Evolutionary conservation across 1,140 invertebrate genomes (phyloP).

Genomic region (Cotesia chilonis): DNA sequence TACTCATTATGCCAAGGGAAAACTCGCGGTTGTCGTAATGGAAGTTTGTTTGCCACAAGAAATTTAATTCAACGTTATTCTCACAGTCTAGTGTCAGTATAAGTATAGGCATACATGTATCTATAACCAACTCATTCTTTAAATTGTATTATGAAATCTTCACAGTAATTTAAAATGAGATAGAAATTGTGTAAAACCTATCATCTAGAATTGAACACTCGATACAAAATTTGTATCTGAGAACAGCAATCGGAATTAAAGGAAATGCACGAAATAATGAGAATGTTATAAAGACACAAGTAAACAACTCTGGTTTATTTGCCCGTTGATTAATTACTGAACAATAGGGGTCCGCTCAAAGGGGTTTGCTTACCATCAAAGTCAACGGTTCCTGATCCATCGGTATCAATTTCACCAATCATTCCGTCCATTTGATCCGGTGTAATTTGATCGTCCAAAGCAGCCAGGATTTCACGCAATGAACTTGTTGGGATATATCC

Average conservation of each 20-base stretch:
- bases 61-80: conserved; percentile 31
- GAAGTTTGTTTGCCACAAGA: conserved; percentile 29
- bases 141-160: too few species aligned
- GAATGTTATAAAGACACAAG: too few species aligned
- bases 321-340: neutral
- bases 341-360: neutral
- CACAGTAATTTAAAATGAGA: too few species aligned
- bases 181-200: too few species aligned
- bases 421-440: conserved; percentile 84
- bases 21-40: conserved; percentile 2
- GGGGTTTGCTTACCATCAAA: conserved; percentile 75
- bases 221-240: too few species aligned
- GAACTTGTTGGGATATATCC: conserved; percentile 85
- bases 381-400: conserved; percentile 83
- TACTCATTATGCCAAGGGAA: conserved; percentile 35
- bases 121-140: neutral
- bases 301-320: too few species aligned
- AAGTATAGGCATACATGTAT: neutral
- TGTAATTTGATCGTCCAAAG: conserved; percentile 82
- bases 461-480: conserved; percentile 78
- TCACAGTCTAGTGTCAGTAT: neutral
- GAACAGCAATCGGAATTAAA: too few species aligned
- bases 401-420: conserved; percentile 85
- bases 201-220: too few species aligned
- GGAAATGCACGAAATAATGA: too few species aligned